Conservation (phyloP, 2,888 invertebrate species). For the Leptogaster cylindrica region DNA sequence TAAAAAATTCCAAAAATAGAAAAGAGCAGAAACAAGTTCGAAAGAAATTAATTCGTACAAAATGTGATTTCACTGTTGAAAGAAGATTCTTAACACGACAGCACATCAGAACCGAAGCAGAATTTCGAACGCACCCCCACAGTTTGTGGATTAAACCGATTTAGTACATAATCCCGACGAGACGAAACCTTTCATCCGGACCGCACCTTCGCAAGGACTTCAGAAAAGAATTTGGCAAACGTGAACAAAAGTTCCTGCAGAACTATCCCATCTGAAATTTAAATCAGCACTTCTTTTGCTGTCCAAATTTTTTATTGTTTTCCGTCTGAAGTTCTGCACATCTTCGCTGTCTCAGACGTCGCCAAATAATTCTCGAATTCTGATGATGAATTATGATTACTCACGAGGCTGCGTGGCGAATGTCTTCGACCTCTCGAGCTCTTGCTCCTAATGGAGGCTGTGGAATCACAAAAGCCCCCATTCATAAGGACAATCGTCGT, state of each 20-base stretch:
- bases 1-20: too few species aligned
- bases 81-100: too few species aligned
- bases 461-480: not conserved
- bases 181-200: too few species aligned
- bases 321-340: not conserved
- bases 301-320: conserved; percentile 10
- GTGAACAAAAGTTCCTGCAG: conserved; percentile 25
- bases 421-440: conserved; percentile 14
- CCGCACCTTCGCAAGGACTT: conserved; percentile 1
- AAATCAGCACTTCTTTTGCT: conserved; percentile 16
- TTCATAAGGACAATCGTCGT: conserved; percentile 10
- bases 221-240: conserved; percentile 16
- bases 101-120: too few species aligned
- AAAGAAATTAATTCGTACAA: too few species aligned
- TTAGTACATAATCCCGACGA: too few species aligned
- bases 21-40: too few species aligned
- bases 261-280: conserved; percentile 30
- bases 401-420: not conserved
- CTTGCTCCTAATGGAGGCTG: not conserved
- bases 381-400: conserved; percentile 36
- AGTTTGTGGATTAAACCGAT: too few species aligned
- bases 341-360: conserved; percentile 23
- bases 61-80: too few species aligned
- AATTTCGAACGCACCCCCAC: too few species aligned
- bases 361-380: conserved; percentile 36